phyloP scores from a whole-genome alignment of 2,888 invertebrate species.

The Diloba caeruleocephala region DNA sequence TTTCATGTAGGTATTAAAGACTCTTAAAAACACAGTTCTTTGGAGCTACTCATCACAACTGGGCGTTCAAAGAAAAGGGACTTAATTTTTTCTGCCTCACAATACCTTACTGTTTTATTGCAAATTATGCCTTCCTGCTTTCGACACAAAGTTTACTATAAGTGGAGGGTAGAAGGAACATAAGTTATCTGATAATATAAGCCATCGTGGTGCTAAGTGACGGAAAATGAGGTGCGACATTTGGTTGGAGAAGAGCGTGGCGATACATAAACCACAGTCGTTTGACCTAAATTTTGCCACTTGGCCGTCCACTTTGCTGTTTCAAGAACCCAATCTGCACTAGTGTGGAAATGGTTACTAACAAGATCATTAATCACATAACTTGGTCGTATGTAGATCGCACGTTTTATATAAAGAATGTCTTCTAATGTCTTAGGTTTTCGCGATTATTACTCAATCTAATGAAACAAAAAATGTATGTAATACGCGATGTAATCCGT shows the following conservation, averaged over 20 bases:
- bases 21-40: conserved; percentile 75
- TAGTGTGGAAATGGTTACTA: conserved; percentile 48
- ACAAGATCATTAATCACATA: conserved; percentile 51
- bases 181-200: conserved; percentile 60
- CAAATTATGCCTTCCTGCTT: conserved; percentile 38
- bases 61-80: conserved; percentile 65
- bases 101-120: conserved; percentile 18
- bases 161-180: conserved; percentile 10
- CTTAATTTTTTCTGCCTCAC: conserved; percentile 50
- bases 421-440: no score
- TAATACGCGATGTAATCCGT: no score
- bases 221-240: conserved; percentile 82
- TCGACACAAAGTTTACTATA: conserved; percentile 53
- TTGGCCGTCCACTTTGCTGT: conserved; percentile 64
- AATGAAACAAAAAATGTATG: no score
- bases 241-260: conserved; percentile 67
- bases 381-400: conserved; percentile 37
- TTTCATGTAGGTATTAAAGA: conserved; percentile 73
- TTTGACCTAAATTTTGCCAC: conserved; percentile 79
- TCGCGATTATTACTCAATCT: no score
- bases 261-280: conserved; percentile 73
- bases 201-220: conserved; percentile 68
- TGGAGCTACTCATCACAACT: conserved; percentile 73
- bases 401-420: conserved; percentile 53
- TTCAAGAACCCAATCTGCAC: conserved; percentile 63